Percentiles rank a stretch among this genome's conserved stretches.
Conservation (phyloP, 1,140 invertebrate species). For the Drosophila takahashii region DNA sequence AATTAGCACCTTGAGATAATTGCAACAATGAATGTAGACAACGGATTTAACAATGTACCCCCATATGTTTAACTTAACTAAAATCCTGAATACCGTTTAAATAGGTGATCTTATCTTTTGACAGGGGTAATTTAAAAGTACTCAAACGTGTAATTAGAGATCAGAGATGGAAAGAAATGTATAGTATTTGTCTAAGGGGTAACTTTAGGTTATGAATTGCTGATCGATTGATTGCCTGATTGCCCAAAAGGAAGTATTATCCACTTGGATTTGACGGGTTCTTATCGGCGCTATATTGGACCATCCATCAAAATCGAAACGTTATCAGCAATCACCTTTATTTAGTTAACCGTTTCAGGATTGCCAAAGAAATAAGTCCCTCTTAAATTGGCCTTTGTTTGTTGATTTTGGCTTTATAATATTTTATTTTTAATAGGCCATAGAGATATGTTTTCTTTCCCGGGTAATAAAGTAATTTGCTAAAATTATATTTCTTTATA, state of each 20-base stretch:
- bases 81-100: neutral
- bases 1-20: slow-evolving; percentile 42
- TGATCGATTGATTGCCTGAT: slow-evolving; percentile 1
- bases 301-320: slow-evolving; percentile 56
- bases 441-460: slow-evolving; percentile 13
- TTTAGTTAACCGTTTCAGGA: slow-evolving; percentile 38
- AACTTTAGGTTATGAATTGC: slow-evolving; percentile 9
- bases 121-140: neutral
- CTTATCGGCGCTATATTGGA: slow-evolving; percentile 21
- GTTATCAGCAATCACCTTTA: slow-evolving; percentile 44
- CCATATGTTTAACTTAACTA: neutral
- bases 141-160: neutral
- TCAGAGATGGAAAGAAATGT: neutral
- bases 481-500: slow-evolving; percentile 45
- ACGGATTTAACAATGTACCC: neutral
- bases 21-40: slow-evolving; percentile 8
- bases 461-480: slow-evolving; percentile 18
- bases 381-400: neutral
- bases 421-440: slow-evolving; percentile 9
- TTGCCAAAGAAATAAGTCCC: neutral
- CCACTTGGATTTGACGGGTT: slow-evolving; percentile 20
- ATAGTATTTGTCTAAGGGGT: neutral
- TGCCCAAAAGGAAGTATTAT: slow-evolving; percentile 16
- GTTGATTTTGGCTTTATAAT: neutral
- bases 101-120: neutral